Evolutionary conservation across 2,888 invertebrate species (phyloP), one percentile per base, ranked within the genome.

Genomic region (Myathropa florea): DNA sequence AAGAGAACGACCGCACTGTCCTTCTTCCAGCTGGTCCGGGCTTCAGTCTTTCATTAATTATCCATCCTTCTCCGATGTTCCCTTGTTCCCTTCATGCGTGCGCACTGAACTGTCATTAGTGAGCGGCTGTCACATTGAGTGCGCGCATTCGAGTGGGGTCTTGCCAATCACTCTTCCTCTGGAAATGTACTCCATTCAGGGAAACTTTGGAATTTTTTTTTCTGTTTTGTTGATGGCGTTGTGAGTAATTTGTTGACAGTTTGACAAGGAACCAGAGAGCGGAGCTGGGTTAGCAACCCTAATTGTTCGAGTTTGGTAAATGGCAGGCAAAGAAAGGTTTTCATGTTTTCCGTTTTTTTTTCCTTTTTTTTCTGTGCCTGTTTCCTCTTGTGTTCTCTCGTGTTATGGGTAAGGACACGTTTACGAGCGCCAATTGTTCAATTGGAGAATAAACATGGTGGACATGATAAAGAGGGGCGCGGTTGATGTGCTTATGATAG

Each of bases 71-170:
- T 83, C 75, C 82, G 72, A 73, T 64, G 53, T 39, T 55, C 70
- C 46, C n/a, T 9, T 65, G 64, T 57, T 33, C 23, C 36, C 61
- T 79, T 71, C 61, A 78, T 86, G 86, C 86, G 79, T 90, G 90
- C 90, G 90, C 91, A 91, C 89, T 91, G 91, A 92, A 91, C 91
- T 92, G 92, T 91, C 92, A 92, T 92, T 92, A 92, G 92, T 91
- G 90, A 92, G 82, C 82, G 77, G 77, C 85, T 82, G 85, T 85
- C 82, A 85, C 72, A 73, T 78, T 82, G 85, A 85, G 82, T 82
- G 68, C 77, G 85, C 85, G 77, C 77, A 82, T 60, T 82, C 77
- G 82, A 85, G 85, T 85, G 81, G 81, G 70, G 81, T 77, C 72
- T 77, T 84, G 75, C 70, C 84, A 67, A 76, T 80, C 67, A 75